These are phyloP conservation scores for Pristionchus pacificus DNA, from an alignment of 1,140 invertebrate species.

Conservation along the genomic window DNA sequence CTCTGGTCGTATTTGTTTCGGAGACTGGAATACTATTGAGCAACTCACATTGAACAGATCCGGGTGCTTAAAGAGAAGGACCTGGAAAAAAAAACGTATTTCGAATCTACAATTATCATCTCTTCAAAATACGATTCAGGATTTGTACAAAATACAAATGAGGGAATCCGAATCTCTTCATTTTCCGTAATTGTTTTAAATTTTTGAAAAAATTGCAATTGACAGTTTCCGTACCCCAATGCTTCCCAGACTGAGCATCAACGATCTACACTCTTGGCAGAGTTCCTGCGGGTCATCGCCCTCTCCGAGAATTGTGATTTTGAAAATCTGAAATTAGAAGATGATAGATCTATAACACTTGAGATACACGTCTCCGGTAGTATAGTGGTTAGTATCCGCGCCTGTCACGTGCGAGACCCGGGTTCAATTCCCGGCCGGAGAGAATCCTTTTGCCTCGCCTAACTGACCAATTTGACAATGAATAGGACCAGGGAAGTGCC, in stretches of 20 bases:
- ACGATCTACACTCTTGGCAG: background rate
- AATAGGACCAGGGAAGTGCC: background rate
- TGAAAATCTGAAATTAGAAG: too few species aligned
- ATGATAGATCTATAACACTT: too few species aligned
- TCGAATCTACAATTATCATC: too few species aligned
- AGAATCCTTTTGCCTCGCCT: conserved; percentile 34
- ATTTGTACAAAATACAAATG: background rate
- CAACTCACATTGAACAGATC: too few species aligned
- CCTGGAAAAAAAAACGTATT: background rate
- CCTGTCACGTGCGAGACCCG: conserved; percentile 49
- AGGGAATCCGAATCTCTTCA: too few species aligned
- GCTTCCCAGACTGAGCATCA: background rate
- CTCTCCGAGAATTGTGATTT: background rate
- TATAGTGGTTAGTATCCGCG: conserved; percentile 50
- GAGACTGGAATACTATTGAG: too few species aligned
- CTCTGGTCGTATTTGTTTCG: too few species aligned
- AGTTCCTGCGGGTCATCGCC: background rate
- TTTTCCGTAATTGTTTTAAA: too few species aligned
- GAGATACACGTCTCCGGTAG: conserved; percentile 37
- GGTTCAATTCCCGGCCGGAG: conserved; percentile 47
- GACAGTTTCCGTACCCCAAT: too few species aligned
- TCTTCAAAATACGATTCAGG: too few species aligned
- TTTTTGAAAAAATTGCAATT: too few species aligned
- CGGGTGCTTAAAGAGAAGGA: background rate
- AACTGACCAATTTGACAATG: background rate